Evolutionary conservation across 2,888 invertebrate species (phyloP).

Genomic region (Ferrisia virgata): DNA sequence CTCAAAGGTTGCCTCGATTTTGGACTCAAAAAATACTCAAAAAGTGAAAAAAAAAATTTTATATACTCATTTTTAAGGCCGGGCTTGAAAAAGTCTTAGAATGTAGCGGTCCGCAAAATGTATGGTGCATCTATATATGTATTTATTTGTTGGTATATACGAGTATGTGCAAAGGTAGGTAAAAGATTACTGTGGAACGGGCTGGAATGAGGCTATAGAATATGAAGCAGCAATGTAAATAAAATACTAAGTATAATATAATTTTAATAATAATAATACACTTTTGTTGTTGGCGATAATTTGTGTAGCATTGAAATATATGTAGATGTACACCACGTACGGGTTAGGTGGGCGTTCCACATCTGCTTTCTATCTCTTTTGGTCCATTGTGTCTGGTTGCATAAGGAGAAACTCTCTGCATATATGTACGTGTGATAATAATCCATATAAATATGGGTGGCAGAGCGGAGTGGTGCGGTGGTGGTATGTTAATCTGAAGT

Average conservation of each 20-base stretch:
- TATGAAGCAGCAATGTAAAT: neutral
- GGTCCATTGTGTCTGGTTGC: conserved; percentile 31
- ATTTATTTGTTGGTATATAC: neutral
- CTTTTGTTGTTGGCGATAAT: conserved; percentile 9
- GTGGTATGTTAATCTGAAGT: conserved; percentile 26
- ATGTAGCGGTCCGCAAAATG: too few species aligned
- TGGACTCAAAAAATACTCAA: too few species aligned
- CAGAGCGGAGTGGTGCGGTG: neutral
- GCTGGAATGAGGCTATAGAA: neutral
- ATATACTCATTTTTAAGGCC: too few species aligned
- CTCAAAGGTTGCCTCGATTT: too few species aligned
- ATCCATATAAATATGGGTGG: neutral
- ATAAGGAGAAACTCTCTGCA: neutral
- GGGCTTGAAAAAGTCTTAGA: too few species aligned
- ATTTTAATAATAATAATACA: conserved; percentile 22
- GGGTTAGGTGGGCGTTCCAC: conserved; percentile 5
- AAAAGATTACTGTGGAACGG: neutral
- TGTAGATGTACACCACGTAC: too few species aligned
- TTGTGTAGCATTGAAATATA: conserved; percentile 18
- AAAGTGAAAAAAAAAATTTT: too few species aligned
- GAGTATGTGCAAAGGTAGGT: neutral
- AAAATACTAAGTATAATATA: neutral
- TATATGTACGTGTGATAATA: conserved; percentile 7
- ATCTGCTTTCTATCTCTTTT: conserved; percentile 22
- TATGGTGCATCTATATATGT: too few species aligned